A percentile compares a stretch with the other conserved stretches of the same genome.
phyloP scores from a whole-genome alignment of 2,113 vertebrate genomes.

The Psittacula cyanocephala region DNA sequence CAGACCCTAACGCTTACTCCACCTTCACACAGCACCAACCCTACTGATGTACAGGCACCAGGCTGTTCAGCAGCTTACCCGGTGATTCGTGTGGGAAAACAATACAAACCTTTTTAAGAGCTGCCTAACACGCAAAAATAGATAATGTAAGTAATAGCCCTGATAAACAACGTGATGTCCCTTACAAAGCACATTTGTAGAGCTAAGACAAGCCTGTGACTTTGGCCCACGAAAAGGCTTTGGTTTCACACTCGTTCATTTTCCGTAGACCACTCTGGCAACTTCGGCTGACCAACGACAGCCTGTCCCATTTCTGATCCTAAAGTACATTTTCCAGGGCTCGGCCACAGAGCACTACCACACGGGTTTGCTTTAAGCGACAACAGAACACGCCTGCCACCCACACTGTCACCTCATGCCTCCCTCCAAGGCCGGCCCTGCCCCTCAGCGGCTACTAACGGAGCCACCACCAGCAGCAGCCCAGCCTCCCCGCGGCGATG shows the following conservation, averaged over 20 bases:
- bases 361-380: fast-evolving
- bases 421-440: fast-evolving
- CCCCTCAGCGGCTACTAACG: background rate
- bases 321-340: fast-evolving
- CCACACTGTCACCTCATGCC: fast-evolving
- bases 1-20: fast-evolving
- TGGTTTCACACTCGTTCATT: fast-evolving
- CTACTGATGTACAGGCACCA: fast-evolving
- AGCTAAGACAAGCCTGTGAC: fast-evolving
- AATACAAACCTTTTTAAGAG: background rate
- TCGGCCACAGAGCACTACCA: background rate
- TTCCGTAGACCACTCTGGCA: fast-evolving
- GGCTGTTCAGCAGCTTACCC: background rate
- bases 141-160: fast-evolving
- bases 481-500: fast-evolving
- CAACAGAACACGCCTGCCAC: fast-evolving
- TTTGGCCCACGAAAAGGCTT: fast-evolving
- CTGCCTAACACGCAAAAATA: background rate
- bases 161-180: background rate
- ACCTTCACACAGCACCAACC: fast-evolving
- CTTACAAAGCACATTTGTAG: background rate
- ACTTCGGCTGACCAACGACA: fast-evolving
- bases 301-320: background rate
- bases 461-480: too few species aligned
- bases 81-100: background rate